phyloP scores from a whole-genome alignment of 2,113 vertebrate species.

The Cynopterus brachyotis region DNA sequence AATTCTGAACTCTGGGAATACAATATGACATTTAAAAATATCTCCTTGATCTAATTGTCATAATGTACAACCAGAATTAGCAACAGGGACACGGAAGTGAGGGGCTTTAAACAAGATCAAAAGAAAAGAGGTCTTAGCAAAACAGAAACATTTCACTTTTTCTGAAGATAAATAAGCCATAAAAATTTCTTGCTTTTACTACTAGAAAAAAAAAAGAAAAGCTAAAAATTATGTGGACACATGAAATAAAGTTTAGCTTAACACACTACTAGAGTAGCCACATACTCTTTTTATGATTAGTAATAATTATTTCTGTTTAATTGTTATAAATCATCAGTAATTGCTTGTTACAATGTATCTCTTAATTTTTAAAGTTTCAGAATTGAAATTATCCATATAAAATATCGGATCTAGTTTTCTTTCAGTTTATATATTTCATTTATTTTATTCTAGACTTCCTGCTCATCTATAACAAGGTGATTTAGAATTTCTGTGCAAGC shows the following conservation, averaged over 20 bases:
- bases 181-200: background rate
- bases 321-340: background rate
- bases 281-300: background rate
- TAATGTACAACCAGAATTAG: background rate
- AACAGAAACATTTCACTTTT: background rate
- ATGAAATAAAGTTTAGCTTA: background rate
- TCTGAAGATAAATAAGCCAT: background rate
- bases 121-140: background rate
- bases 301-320: background rate
- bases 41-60: background rate
- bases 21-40: background rate
- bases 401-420: background rate
- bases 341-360: background rate
- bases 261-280: background rate
- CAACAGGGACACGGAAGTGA: background rate
- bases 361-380: background rate
- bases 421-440: background rate
- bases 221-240: background rate
- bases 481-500: background rate
- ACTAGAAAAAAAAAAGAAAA: background rate
- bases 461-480: background rate
- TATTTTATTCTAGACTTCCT: conserved; percentile 49
- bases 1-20: background rate
- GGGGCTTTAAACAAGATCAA: background rate
- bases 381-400: background rate